phyloP scores from a whole-genome alignment of 2,888 invertebrate species.

The Trichogramma dendrolimi region DNA sequence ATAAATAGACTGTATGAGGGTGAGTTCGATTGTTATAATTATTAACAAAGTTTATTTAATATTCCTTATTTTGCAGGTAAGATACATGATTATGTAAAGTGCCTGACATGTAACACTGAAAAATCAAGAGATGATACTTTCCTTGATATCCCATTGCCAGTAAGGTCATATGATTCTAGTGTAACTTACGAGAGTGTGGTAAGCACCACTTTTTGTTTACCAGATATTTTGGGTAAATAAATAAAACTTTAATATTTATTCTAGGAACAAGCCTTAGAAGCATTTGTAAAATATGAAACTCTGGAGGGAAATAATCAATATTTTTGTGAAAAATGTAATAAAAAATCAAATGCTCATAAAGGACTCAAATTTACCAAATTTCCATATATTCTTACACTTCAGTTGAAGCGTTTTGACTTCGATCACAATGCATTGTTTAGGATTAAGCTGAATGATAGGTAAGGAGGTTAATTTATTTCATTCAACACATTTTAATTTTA shows the following conservation, averaged over 20 bases:
- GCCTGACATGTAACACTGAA: conserved; percentile 78
- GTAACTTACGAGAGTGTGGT: conserved; percentile 74
- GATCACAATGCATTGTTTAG: conserved; percentile 79
- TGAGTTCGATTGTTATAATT: conserved; percentile 24
- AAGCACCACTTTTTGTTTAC: conserved; percentile 39
- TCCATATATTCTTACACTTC: conserved; percentile 81
- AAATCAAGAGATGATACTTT: conserved; percentile 79
- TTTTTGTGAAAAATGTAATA: conserved; percentile 78
- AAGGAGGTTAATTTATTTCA: conserved; percentile 41
- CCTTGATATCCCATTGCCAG: conserved; percentile 80
- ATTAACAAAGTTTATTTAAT: background rate
- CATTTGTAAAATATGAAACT: conserved; percentile 80
- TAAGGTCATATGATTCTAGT: conserved; percentile 75
- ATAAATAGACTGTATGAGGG: conserved; percentile 76
- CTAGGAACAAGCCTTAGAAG: conserved; percentile 75
- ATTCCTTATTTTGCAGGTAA: conserved; percentile 54
- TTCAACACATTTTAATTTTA: conserved; percentile 7
- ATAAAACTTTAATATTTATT: conserved; percentile 20
- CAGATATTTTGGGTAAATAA: background rate
- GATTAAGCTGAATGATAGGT: conserved; percentile 84
- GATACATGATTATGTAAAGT: conserved; percentile 86
- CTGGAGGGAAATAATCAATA: conserved; percentile 83
- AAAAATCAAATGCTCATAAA: conserved; percentile 85
- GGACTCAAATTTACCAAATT: conserved; percentile 81
- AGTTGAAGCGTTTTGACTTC: conserved; percentile 85